Conservation (phyloP, 2,113 vertebrate genomes). For the Pelobates fuscus region DNA sequence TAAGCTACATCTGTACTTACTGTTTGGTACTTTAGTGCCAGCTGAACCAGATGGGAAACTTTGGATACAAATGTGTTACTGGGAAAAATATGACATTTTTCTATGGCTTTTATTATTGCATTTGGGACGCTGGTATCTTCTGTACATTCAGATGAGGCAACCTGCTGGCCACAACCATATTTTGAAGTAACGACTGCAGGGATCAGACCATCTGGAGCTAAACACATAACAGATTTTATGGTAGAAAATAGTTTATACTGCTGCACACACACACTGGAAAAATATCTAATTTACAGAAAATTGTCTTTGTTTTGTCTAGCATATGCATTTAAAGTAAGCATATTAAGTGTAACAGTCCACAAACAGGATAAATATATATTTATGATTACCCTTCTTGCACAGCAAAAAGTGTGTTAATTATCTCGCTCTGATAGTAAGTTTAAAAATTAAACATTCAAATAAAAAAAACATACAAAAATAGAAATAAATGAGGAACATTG, state of each 20-base stretch:
- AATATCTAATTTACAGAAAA: slow-evolving; percentile 26
- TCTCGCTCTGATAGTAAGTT: too few relatives aligned
- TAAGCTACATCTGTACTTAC: slow-evolving; percentile 47
- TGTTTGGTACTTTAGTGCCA: slow-evolving; percentile 45
- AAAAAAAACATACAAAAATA: too few relatives aligned
- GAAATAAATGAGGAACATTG: too few relatives aligned
- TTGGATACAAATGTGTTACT: slow-evolving; percentile 50
- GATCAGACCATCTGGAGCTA: slow-evolving; percentile 47
- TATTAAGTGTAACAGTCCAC: slow-evolving; percentile 28
- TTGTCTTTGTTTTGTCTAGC: background rate
- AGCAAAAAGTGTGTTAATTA: too few relatives aligned
- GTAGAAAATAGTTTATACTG: slow-evolving; percentile 33
- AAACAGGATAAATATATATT: slow-evolving; percentile 10
- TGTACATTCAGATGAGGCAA: slow-evolving; percentile 42
- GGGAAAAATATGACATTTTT: slow-evolving; percentile 52
- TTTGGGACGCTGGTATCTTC: slow-evolving; percentile 34
- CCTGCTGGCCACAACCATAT: slow-evolving; percentile 44
- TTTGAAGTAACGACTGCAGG: slow-evolving; percentile 46
- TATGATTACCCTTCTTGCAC: too few relatives aligned
- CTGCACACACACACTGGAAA: slow-evolving; percentile 5
- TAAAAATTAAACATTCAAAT: too few relatives aligned
- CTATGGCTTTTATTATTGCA: slow-evolving; percentile 45
- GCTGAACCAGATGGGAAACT: slow-evolving; percentile 38
- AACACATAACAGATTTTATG: slow-evolving; percentile 47
- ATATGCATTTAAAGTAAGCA: slow-evolving; percentile 15